A percentile compares a stretch with the other conserved stretches of the same genome.
phyloP scores from a whole-genome alignment of 2,888 invertebrate genomes.

The Drosophila recens region DNA sequence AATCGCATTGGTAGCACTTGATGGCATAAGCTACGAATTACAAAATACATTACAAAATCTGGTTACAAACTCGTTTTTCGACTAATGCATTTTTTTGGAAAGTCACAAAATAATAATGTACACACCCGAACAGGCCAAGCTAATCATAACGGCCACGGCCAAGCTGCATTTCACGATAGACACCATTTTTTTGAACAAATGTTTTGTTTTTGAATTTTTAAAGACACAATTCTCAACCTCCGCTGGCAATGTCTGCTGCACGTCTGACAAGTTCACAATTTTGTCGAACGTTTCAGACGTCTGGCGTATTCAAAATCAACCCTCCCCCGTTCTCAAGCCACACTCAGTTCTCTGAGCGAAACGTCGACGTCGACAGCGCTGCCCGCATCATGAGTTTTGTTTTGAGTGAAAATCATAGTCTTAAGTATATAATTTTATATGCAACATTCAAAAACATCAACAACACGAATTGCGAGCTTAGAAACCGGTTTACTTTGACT shows the following conservation, averaged over 20 bases:
- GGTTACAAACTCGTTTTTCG: slow-evolving; percentile 9
- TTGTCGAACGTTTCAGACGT: slow-evolving; percentile 24
- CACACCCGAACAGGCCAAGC: slow-evolving; percentile 70
- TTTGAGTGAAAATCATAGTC: slow-evolving; percentile 47
- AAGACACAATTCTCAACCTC: slow-evolving; percentile 51
- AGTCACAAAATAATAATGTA: slow-evolving; percentile 2
- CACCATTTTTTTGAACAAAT: slow-evolving; percentile 51
- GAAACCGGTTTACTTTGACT: too few species aligned
- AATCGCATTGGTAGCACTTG: slow-evolving; percentile 84
- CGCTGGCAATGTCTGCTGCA: slow-evolving; percentile 63
- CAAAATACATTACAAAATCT: background rate
- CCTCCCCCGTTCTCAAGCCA: slow-evolving; percentile 10
- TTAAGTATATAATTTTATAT: background rate
- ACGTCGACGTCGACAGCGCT: slow-evolving; percentile 28
- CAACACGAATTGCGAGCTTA: background rate
- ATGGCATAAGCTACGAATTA: slow-evolving; percentile 79
- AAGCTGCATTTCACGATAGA: slow-evolving; percentile 68
- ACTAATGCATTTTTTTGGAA: background rate
- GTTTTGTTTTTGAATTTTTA: slow-evolving; percentile 9
- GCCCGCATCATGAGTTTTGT: slow-evolving; percentile 20
- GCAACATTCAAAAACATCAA: slow-evolving; percentile 2
- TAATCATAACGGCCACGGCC: slow-evolving; percentile 74
- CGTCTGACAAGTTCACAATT: slow-evolving; percentile 63
- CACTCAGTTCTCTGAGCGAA: slow-evolving; percentile 26
- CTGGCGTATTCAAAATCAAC: slow-evolving; percentile 8